These are phyloP conservation scores for Noctua pronuba DNA, from an alignment of 2,888 invertebrate species.

Conservation along the genomic window DNA sequence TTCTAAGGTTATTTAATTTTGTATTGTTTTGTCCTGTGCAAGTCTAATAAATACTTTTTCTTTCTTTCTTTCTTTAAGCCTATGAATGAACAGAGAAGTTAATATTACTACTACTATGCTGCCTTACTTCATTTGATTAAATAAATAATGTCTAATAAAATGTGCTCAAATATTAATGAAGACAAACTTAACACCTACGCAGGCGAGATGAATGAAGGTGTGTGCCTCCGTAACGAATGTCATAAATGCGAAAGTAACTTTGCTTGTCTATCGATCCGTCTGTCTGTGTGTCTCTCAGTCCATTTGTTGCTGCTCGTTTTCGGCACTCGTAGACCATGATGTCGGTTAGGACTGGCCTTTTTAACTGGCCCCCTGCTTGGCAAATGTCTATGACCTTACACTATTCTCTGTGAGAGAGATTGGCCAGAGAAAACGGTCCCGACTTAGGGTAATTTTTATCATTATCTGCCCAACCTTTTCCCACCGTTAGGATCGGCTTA, in stretches of 20 bases:
- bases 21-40: no score
- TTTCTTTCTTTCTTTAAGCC: neutral
- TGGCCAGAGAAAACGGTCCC: neutral
- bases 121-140: neutral
- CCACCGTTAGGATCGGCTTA: neutral
- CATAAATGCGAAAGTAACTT: neutral
- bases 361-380: neutral
- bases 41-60: no score
- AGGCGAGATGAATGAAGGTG: constrained; percentile 4
- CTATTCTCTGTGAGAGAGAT: neutral
- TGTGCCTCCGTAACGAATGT: neutral
- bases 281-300: neutral
- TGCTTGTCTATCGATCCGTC: neutral
- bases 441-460: neutral
- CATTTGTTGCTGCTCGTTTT: neutral
- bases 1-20: no score
- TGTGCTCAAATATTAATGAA: neutral
- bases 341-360: no score
- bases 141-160: constrained; percentile 20
- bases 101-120: neutral
- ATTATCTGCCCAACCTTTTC: neutral
- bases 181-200: neutral
- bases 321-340: neutral
- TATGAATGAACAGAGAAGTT: neutral
- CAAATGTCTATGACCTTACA: neutral